Evolutionary conservation across 2,113 vertebrate genomes (phyloP).

Genomic region (Butorides virescens): DNA sequence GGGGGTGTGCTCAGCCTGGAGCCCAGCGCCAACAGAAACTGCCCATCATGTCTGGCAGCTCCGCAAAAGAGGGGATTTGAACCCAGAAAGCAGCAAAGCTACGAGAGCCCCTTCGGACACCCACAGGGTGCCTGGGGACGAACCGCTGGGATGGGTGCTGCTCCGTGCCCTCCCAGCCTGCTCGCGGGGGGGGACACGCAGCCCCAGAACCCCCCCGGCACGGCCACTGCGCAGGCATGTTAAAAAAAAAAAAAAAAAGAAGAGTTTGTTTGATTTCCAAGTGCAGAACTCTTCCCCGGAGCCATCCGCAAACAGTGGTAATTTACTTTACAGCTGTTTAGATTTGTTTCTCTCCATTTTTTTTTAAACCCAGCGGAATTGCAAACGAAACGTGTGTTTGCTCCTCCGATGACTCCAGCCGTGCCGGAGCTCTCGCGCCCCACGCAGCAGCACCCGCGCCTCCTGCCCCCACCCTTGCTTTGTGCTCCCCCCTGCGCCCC

Average conservation of each 20-base stretch:
- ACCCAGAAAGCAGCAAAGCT: background rate
- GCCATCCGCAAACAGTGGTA: conserved; percentile 52
- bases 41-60: background rate
- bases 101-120: background rate
- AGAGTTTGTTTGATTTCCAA: conserved; percentile 45
- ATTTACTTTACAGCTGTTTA: conserved; percentile 69
- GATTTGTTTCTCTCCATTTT: conserved; percentile 35
- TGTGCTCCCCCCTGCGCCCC: background rate
- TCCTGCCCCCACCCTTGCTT: no score
- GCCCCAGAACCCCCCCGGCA: background rate
- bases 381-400: conserved; percentile 34
- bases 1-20: background rate
- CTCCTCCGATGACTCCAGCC: background rate
- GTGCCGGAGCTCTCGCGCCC: background rate
- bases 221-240: background rate
- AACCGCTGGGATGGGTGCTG: background rate
- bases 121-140: background rate
- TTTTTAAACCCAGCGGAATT: conserved; percentile 5
- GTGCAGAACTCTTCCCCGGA: conserved; percentile 57
- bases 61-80: background rate
- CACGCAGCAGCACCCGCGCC: background rate
- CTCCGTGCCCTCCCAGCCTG: background rate
- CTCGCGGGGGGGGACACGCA: accelerated
- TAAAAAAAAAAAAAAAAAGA: background rate
- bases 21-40: background rate